phyloP scores from a whole-genome alignment of 2,797 vertebrate species.

The Anabas testudineus region DNA sequence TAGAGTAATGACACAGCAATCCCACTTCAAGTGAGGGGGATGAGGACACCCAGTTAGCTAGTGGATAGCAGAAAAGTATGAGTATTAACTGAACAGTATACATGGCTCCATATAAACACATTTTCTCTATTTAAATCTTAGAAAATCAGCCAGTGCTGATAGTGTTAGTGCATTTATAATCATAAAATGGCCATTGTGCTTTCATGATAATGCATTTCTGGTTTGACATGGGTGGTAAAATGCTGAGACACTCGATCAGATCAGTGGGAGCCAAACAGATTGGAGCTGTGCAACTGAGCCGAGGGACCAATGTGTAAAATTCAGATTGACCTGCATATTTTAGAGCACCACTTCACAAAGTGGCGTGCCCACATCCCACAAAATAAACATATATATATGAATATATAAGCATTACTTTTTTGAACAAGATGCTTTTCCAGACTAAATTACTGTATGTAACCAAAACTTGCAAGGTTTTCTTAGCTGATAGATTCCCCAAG shows the following conservation, averaged over 20 bases:
- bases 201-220: neutral
- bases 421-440: too few species aligned
- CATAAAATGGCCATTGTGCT: neutral
- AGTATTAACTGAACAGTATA: conserved; percentile 18
- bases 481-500: neutral
- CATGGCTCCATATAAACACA: neutral
- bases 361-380: too few species aligned
- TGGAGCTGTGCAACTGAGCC: neutral
- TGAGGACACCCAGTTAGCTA: conserved; percentile 54
- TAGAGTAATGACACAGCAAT: conserved; percentile 61
- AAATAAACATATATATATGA: too few species aligned
- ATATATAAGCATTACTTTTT: too few species aligned
- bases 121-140: neutral
- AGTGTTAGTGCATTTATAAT: too few species aligned
- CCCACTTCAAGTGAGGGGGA: conserved; percentile 64
- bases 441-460: neutral
- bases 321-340: neutral
- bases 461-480: neutral
- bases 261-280: neutral
- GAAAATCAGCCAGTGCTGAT: too few species aligned
- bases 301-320: neutral
- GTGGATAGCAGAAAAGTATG: conserved; percentile 31
- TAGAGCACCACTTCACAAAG: neutral
- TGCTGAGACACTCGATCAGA: neutral
- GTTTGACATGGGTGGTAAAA: neutral